Evolutionary conservation across 2,888 invertebrate genomes (phyloP).

Genomic region (Steinernema hermaphroditum): DNA sequence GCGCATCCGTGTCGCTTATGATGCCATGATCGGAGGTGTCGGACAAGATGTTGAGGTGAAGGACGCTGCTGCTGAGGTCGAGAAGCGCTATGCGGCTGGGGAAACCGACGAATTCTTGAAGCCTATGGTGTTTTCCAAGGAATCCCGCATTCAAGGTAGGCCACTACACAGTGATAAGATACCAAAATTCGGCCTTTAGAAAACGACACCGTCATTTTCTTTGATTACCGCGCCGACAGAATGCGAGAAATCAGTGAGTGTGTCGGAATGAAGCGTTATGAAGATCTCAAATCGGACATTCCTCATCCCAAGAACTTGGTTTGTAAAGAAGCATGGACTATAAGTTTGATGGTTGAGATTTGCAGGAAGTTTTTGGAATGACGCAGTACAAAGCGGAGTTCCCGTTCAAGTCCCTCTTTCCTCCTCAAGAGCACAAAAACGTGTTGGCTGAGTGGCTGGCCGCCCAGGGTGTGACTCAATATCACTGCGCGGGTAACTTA

Average conservation of each 20-base stretch:
- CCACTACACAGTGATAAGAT: too few species aligned
- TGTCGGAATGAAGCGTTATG: constrained; percentile 61
- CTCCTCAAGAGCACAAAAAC: constrained; percentile 68
- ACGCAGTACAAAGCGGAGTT: constrained; percentile 69
- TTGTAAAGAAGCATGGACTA: constrained; percentile 16
- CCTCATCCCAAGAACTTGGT: constrained; percentile 54
- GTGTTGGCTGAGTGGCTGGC: constrained; percentile 69
- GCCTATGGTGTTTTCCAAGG: constrained; percentile 67
- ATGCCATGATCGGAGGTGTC: constrained; percentile 67
- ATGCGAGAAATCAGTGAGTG: constrained; percentile 68
- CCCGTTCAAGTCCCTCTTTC: constrained; percentile 68
- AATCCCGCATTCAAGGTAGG: constrained; percentile 62
- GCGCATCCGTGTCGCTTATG: constrained; percentile 67
- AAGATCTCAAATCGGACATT: constrained; percentile 55
- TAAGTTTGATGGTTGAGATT: constrained; percentile 3
- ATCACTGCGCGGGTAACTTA: constrained; percentile 69
- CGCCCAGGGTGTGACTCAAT: constrained; percentile 66
- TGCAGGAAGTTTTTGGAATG: constrained; percentile 65
- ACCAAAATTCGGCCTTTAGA: constrained; percentile 52
- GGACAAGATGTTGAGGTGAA: constrained; percentile 65
- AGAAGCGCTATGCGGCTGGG: constrained; percentile 65
- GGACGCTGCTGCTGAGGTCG: constrained; percentile 60
- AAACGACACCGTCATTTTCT: constrained; percentile 69
- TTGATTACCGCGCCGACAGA: constrained; percentile 69
- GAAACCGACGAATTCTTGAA: constrained; percentile 69